These are phyloP conservation scores for Triplophysa dalaica DNA, from an alignment of 2,113 vertebrate species.

Conservation along the genomic window DNA sequence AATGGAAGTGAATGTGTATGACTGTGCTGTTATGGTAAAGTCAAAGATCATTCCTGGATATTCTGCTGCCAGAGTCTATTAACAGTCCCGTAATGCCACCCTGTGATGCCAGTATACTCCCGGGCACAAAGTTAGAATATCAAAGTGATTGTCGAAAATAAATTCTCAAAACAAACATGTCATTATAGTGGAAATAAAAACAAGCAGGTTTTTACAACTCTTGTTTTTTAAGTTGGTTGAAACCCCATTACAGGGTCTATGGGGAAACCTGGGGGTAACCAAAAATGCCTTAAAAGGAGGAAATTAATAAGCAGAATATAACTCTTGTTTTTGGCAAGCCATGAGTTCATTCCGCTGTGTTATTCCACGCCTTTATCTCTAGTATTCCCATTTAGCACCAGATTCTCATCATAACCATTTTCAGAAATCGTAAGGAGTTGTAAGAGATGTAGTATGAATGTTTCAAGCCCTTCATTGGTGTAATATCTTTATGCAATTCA, in stretches of 20 bases:
- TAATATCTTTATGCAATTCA: background rate
- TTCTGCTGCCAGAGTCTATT: conserved; percentile 47
- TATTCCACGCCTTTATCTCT: background rate
- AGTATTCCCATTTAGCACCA: background rate
- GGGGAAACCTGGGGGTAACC: conserved; percentile 35
- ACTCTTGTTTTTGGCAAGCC: background rate
- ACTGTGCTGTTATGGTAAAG: conserved; percentile 54
- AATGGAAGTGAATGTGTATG: conserved; percentile 44
- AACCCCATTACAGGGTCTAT: background rate
- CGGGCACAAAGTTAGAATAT: background rate
- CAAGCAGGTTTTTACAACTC: background rate
- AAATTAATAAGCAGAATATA: conserved; percentile 15
- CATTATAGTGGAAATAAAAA: conserved; percentile 2
- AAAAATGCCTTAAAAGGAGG: conserved; percentile 60
- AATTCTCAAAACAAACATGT: background rate
- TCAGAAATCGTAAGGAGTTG: background rate
- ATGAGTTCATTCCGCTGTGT: background rate
- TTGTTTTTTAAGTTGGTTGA: background rate
- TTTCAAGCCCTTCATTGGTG: background rate
- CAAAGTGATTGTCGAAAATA: background rate
- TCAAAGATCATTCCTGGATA: conserved; percentile 64
- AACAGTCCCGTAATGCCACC: background rate
- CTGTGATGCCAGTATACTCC: background rate
- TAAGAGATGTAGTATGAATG: background rate
- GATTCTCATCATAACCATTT: background rate